Base-by-base conservation (phyloP, 2,888 invertebrate species). In the Glaucopsyche alexis region DNA sequence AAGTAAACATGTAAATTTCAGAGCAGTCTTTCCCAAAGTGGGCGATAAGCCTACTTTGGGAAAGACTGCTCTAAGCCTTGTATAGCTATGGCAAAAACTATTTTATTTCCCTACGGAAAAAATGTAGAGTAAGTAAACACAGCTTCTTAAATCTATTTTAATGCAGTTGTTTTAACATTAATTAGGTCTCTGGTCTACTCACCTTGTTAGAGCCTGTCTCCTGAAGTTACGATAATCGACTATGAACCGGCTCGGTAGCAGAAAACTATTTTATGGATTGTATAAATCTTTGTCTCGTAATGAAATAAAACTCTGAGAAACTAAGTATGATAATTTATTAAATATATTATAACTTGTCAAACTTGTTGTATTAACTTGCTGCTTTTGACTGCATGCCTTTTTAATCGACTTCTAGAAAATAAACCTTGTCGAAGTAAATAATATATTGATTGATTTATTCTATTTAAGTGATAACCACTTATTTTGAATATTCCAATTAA, bases 191-290 rank as follows among this genome's bases (percentile, higher is more conserved):
- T n/a, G n/a, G 9, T 16, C 29, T 29, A 29, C 4, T 29, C 29
- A 60, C 60, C 60, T 60, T 60, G 38, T 60, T 60, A 60, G n/a
- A 50, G 47, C 47, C 47, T 13, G 60, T 29, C 60, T 9, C 9
- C 47, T 29, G 60, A 60, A 60, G 60, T 60, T 29, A 60, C 60
- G 60, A 29, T 29, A 13, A 50, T 6, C 6, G 29, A 11, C 38
- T 5, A 16, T 16, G 16, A 16, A 9, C 55, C 60, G 29, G 14
- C n/a, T n/a, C 60, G 29, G 38, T 60, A 69, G 49, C 47, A 69
- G 29, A 47, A 42, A 69, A 47, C 69, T 69, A 29, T 69, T 40
- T 47, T 42, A 69, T 29, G 19, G 13, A 29, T 69, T 19, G 16
- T 29, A 47, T 49, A 47, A 45, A 60, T 60, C 29, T 14, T 60